phyloP scores from a whole-genome alignment of 2,888 invertebrate genomes.

The Drosophila multiciliata region DNA sequence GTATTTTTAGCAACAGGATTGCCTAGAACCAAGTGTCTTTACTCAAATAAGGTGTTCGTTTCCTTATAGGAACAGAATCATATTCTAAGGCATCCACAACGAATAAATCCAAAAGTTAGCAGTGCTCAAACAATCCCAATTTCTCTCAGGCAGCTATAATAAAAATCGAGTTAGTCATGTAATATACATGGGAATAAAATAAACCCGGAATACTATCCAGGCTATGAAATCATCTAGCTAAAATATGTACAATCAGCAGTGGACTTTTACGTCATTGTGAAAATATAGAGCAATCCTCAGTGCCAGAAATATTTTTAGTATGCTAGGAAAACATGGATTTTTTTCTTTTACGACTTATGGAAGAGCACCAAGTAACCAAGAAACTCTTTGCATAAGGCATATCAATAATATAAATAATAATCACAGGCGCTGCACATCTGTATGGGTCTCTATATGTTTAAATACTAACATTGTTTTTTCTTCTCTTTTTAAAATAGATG shows the following conservation, averaged over 20 bases:
- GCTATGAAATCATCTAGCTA: background rate
- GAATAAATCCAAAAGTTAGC: background rate
- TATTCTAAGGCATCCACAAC: background rate
- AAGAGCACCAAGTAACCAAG: background rate
- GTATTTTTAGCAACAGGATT: too few species aligned
- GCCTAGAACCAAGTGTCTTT: too few species aligned
- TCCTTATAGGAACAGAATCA: background rate
- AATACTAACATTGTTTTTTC: background rate
- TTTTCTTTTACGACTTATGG: background rate
- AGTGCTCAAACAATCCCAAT: background rate
- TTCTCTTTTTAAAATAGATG: conserved; percentile 55
- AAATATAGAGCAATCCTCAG: background rate
- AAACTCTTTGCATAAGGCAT: background rate
- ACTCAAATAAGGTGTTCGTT: too few species aligned
- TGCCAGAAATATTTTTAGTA: background rate
- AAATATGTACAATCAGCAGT: background rate
- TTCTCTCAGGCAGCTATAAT: background rate
- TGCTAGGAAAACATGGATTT: background rate
- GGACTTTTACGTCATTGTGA: background rate
- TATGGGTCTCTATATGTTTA: background rate
- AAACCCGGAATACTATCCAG: background rate
- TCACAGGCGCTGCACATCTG: background rate
- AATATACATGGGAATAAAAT: background rate
- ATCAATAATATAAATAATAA: background rate
- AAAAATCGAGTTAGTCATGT: background rate